Conservation (phyloP, 2,888 invertebrate genomes). For the Tridacna gigas region DNA sequence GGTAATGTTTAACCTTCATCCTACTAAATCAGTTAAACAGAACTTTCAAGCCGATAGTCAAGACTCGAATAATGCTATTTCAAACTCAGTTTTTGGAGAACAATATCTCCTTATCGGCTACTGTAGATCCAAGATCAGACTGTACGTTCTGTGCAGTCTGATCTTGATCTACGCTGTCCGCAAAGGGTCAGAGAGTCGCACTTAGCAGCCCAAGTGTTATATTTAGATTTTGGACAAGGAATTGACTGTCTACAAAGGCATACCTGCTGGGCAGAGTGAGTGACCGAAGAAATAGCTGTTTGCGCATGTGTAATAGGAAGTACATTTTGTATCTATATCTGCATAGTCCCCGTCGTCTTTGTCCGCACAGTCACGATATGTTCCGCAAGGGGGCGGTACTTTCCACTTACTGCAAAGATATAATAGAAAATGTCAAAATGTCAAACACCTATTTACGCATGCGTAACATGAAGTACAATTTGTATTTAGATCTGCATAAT, state of each 20-base stretch:
- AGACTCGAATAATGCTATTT: too few relatives aligned
- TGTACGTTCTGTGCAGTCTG: too few relatives aligned
- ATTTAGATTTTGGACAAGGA: too few relatives aligned
- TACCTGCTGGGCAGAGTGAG: conserved; percentile 31
- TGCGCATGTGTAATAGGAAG: conserved; percentile 68
- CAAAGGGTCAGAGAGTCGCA: too few relatives aligned
- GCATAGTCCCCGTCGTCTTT: conserved; percentile 68
- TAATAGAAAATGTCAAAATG: neutral
- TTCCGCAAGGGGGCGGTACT: conserved; percentile 72
- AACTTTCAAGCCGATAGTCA: too few relatives aligned
- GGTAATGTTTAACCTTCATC: too few relatives aligned
- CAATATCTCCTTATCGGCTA: too few relatives aligned
- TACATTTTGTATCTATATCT: conserved; percentile 66
- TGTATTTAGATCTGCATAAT: conserved; percentile 65
- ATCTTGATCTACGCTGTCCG: too few relatives aligned
- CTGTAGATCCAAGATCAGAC: too few relatives aligned
- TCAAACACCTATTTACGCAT: neutral
- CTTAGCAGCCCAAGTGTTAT: too few relatives aligned
- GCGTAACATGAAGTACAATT: conserved; percentile 50
- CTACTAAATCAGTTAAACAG: too few relatives aligned
- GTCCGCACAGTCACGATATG: conserved; percentile 68
- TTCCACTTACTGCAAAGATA: conserved; percentile 60
- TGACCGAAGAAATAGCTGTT: conserved; percentile 66
- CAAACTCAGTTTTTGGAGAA: too few relatives aligned
- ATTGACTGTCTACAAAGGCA: neutral